Evolutionary conservation across 37 sponge, comb jelly and placozoan genomes (phyloP), one percentile per base, ranked within the genome.

Genomic region (Oopsacas minuta): DNA sequence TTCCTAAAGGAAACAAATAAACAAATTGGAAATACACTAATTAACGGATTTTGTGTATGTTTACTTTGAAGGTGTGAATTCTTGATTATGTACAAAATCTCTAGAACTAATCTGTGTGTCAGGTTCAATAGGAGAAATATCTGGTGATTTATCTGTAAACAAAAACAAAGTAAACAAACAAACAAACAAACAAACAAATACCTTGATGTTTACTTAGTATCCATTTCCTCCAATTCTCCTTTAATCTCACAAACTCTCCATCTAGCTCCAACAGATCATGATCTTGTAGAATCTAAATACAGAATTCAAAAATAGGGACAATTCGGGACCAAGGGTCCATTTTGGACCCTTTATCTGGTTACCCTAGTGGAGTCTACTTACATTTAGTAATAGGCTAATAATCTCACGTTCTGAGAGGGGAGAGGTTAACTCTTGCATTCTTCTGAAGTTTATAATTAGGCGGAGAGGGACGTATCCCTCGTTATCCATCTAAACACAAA

Each of bases 381-480:
- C 75, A 25, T 61, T 25, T 7, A 61, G 5, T 61, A 61, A 61
- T 5, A 61, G 75, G 7, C 32, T 12, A 3, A 61, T 12, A 5
- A 61, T 20, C 1, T 61, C 75, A 7, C 75, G 7, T 12, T 61
- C 75, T 61, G 75, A 12, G 30, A 61, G 75, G 30, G 75, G 75
- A 12, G 32, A 25, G 28, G 1, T 61, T 34, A 61, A 61, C 28
- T 61, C 90, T 23, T 90, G 83, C 25, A 99, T 89, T 37, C 99
- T 82, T 84, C 95, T 93, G 87, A 99, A 99, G 36, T 91, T 37
- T 0, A 92, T 91, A 38, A 99, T 91, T n/a, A 92, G 85, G 39
- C 39, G 35, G 1, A 95, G 84, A 36, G 91, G 89, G 0, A 99
- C 94, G 86, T 84, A 99, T 0, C 99, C 99, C 49, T 93, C 94